Evolutionary conservation across 2,888 invertebrate species (phyloP).

Genomic region (Cantharis rustica): DNA sequence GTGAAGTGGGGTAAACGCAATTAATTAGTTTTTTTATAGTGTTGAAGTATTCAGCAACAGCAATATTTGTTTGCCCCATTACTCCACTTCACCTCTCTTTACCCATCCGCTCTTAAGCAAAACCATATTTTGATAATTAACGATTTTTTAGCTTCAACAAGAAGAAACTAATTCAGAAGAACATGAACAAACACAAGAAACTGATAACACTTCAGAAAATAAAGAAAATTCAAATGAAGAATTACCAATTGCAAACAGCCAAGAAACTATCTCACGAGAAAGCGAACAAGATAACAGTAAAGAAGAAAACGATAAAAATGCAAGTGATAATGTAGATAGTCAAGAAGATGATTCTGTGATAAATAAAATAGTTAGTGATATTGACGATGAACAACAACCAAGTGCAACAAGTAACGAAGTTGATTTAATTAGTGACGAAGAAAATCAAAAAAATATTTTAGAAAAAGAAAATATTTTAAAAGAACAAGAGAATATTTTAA

Average conservation of each 20-base stretch:
- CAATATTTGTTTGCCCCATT: no score
- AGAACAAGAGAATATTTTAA: conserved; percentile 38
- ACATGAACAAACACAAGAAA: conserved; percentile 43
- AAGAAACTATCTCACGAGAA: not conserved
- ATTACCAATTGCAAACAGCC: not conserved
- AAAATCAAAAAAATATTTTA: conserved; percentile 35
- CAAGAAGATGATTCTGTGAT: conserved; percentile 32
- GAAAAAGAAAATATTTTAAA: conserved; percentile 39
- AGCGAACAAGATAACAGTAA: conserved; percentile 32
- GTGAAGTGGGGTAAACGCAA: no score
- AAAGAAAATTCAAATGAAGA: conserved; percentile 21
- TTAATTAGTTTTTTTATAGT: no score
- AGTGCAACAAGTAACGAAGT: conserved; percentile 27
- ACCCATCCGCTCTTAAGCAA: not conserved
- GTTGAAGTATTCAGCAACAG: no score
- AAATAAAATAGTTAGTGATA: conserved; percentile 19
- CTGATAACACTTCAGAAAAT: conserved; percentile 6
- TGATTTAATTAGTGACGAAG: conserved; percentile 39
- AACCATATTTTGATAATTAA: not conserved
- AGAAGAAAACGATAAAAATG: conserved; percentile 36
- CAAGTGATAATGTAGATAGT: conserved; percentile 33
- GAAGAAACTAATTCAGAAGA: conserved; percentile 47
- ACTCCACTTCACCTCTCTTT: no score
- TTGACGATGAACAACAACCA: conserved; percentile 39
- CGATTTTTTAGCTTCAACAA: conserved; percentile 16